Conservation (phyloP, 2,888 invertebrate species). For the Acronicta aceris region DNA sequence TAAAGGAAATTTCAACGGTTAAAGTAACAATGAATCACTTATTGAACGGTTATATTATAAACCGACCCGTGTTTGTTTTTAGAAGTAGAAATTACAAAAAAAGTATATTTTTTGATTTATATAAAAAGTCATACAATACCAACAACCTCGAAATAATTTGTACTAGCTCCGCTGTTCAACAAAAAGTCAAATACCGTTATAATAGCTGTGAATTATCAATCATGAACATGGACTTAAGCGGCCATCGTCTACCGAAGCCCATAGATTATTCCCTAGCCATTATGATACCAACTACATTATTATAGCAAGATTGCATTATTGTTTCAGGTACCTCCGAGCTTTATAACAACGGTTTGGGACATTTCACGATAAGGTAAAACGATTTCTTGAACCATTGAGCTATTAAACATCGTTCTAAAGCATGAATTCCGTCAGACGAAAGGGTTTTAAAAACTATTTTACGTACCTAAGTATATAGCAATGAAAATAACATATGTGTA, state of each 20-base stretch:
- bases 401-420: neutral
- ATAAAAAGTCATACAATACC: no score
- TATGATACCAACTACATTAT: constrained; percentile 43
- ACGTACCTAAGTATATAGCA: no score
- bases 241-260: constrained; percentile 13
- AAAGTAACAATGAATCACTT: no score
- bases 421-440: no score
- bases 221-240: constrained; percentile 18
- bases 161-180: constrained; percentile 3
- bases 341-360: constrained; percentile 30
- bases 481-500: no score
- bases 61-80: no score
- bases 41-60: no score
- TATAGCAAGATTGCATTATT: constrained; percentile 29
- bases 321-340: constrained; percentile 12
- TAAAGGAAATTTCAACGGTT: no score
- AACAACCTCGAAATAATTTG: no score
- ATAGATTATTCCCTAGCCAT: constrained; percentile 35
- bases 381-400: constrained; percentile 15
- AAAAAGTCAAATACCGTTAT: constrained; percentile 35
- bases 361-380: constrained; percentile 21
- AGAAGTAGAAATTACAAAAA: no score
- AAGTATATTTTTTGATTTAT: no score
- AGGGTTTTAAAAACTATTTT: neutral
- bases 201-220: constrained; percentile 47